These are phyloP conservation scores for Idaea straminata DNA, from an alignment of 2,888 invertebrate species.

Conservation along the genomic window DNA sequence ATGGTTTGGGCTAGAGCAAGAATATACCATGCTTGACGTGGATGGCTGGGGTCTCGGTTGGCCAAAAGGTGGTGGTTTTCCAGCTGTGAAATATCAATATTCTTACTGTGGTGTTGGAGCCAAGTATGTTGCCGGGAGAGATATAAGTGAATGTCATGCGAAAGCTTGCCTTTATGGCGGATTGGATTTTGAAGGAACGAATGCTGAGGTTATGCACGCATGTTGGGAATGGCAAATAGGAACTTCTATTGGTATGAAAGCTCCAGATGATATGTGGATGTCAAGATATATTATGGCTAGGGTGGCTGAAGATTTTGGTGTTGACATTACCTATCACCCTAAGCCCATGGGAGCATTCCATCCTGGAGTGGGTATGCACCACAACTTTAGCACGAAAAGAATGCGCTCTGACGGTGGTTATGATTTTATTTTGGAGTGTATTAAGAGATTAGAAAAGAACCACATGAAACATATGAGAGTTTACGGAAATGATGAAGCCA, in stretches of 20 bases:
- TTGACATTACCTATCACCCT: constrained; percentile 84
- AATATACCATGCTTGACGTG: constrained; percentile 92
- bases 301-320: constrained; percentile 92
- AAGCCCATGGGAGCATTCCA: constrained; percentile 92
- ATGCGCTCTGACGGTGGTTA: constrained; percentile 91
- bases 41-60: constrained; percentile 95
- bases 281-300: constrained; percentile 90
- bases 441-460: constrained; percentile 92
- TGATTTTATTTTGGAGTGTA: constrained; percentile 90
- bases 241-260: constrained; percentile 90
- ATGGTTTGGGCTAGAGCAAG: constrained; percentile 97
- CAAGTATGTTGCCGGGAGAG: constrained; percentile 94
- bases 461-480: constrained; percentile 95
- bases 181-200: constrained; percentile 94
- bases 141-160: constrained; percentile 93
- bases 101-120: constrained; percentile 97
- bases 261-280: constrained; percentile 93
- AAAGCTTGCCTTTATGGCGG: constrained; percentile 94
- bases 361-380: constrained; percentile 92
- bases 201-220: constrained; percentile 98
- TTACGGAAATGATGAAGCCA: constrained; percentile 94
- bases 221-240: constrained; percentile 96
- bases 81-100: constrained; percentile 91
- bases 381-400: constrained; percentile 92
- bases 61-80: constrained; percentile 96